phyloP scores from a whole-genome alignment of 2,888 invertebrate genomes.

The Cataglyphis rosenhaueri region DNA sequence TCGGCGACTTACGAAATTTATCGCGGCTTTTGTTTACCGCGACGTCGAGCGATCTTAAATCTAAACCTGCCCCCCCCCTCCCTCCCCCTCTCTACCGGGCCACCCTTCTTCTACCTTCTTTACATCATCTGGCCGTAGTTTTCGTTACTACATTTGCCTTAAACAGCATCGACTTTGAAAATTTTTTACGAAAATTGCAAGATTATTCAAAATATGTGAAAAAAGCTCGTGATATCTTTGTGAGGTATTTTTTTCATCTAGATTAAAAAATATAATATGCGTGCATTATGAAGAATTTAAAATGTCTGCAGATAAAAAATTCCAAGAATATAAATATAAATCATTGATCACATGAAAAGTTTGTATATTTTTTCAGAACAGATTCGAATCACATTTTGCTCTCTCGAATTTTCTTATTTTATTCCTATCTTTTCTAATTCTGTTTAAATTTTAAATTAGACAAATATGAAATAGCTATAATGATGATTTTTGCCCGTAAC shows the following conservation, averaged over 20 bases:
- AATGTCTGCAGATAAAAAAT: not conserved
- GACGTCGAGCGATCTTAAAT: constrained; percentile 79
- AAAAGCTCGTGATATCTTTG: not conserved
- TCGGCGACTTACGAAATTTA: constrained; percentile 85
- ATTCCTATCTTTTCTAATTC: not conserved
- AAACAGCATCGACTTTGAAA: not conserved
- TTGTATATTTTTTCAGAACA: not conserved
- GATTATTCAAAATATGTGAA: not conserved
- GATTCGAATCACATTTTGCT: not conserved
- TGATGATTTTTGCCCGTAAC: constrained; percentile 3
- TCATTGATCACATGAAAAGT: not conserved
- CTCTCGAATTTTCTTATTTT: not conserved
- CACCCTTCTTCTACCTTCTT: constrained; percentile 59
- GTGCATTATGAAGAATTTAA: not conserved
- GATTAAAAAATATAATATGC: not conserved
- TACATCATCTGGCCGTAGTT: constrained; percentile 67
- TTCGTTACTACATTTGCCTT: constrained; percentile 37
- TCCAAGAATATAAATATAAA: not conserved
- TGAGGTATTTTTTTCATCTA: too few species aligned
- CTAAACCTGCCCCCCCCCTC: constrained; percentile 56
- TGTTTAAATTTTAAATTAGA: not conserved
- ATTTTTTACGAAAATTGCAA: not conserved
- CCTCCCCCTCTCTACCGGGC: constrained; percentile 48
- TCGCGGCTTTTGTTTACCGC: constrained; percentile 84
- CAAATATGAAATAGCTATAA: not conserved